A percentile compares a stretch with the other conserved stretches of the same genome.
phyloP scores from a whole-genome alignment of 2,888 invertebrate genomes.

The Physocephala rufipes region DNA sequence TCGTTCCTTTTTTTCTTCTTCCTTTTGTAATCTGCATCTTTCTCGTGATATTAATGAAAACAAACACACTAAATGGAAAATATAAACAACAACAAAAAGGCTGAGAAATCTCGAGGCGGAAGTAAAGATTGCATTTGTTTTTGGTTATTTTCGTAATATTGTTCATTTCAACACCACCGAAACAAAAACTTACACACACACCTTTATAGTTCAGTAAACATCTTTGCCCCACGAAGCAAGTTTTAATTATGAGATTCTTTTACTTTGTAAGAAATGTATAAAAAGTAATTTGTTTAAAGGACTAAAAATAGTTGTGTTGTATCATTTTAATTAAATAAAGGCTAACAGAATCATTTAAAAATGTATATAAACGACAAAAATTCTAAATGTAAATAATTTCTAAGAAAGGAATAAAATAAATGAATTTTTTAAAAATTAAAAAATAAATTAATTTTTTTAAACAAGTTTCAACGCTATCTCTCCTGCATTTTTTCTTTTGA shows the following conservation, averaged over 20 bases:
- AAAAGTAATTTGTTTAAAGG: too few species aligned
- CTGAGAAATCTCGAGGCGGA: constrained; percentile 16
- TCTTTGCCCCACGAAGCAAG: not conserved
- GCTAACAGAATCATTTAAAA: too few species aligned
- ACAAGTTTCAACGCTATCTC: too few species aligned
- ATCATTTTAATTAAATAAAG: too few species aligned
- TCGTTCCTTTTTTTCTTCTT: not conserved
- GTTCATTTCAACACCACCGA: not conserved
- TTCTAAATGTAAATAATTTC: too few species aligned
- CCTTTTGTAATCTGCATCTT: not conserved
- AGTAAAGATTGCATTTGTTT: constrained; percentile 26
- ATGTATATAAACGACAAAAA: too few species aligned
- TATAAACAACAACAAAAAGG: constrained; percentile 3
- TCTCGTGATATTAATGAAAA: not conserved
- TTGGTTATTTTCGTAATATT: constrained; percentile 2
- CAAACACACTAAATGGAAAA: not conserved
- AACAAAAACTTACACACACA: not conserved
- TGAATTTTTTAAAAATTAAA: too few species aligned
- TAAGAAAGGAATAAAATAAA: too few species aligned
- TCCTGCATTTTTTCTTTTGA: too few species aligned
- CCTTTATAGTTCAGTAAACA: not conserved
- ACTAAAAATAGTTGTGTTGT: too few species aligned
- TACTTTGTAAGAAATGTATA: not conserved
- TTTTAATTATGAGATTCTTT: constrained; percentile 8
- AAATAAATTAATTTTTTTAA: too few species aligned